These are phyloP conservation scores for Pollenia amentaria DNA, from an alignment of 2,888 invertebrate genomes.

Conservation along the genomic window DNA sequence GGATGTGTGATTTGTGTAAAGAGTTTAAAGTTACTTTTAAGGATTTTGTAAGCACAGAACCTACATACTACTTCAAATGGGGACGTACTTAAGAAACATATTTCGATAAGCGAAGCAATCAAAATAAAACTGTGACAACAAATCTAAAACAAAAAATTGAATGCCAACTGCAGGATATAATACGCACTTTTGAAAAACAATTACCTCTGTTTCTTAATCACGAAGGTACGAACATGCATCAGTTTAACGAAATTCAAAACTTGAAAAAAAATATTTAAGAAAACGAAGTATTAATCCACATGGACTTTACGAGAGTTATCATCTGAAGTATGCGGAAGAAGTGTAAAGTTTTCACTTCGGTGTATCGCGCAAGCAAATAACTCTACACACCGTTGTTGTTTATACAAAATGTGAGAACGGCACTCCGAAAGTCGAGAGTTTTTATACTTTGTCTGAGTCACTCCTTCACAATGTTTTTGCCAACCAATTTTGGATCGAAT, in stretches of 20 bases:
- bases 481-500: constrained; percentile 32
- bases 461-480: constrained; percentile 45
- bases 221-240: constrained; percentile 28
- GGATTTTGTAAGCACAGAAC: constrained; percentile 9
- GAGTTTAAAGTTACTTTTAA: constrained; percentile 25
- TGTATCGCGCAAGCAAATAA: constrained; percentile 33
- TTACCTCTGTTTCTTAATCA: constrained; percentile 9
- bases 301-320: constrained; percentile 28
- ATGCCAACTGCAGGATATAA: constrained; percentile 34
- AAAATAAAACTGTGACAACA: constrained; percentile 45
- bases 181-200: constrained; percentile 32
- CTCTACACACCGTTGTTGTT: constrained; percentile 32
- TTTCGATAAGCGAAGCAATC: constrained; percentile 33
- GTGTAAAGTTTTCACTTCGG: constrained; percentile 15
- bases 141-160: constrained; percentile 29
- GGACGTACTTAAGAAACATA: constrained; percentile 34
- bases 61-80: constrained; percentile 28
- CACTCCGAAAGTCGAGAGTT: constrained; percentile 40
- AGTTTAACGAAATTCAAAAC: constrained; percentile 25
- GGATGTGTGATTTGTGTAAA: constrained; percentile 8
- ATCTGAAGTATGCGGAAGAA: constrained; percentile 19
- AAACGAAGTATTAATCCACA: constrained; percentile 37
- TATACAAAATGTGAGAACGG: constrained; percentile 35
- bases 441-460: constrained; percentile 41
- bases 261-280: constrained; percentile 26